These are phyloP conservation scores for Ophion ellenae DNA, from an alignment of 2,888 invertebrate genomes.

Conservation along the genomic window DNA sequence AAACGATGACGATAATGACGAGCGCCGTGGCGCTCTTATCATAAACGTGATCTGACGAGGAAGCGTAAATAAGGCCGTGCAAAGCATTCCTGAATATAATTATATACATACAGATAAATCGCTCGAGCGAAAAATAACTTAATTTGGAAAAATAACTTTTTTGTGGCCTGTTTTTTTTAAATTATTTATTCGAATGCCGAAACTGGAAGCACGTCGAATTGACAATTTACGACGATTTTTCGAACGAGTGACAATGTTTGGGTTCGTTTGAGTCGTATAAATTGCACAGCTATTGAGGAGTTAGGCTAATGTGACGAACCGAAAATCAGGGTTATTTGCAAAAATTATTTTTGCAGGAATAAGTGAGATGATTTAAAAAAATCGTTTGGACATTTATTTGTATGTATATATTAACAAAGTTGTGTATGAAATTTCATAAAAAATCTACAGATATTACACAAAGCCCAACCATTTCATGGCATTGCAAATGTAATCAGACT, in stretches of 20 bases:
- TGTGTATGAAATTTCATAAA: no score
- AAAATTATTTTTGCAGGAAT: no score
- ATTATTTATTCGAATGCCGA: background rate
- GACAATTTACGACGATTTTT: background rate
- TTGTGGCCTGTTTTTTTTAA: background rate
- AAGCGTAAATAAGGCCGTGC: background rate
- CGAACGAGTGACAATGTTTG: background rate
- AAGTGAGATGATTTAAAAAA: no score
- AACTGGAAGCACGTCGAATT: background rate
- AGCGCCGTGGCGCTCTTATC: slow-evolving; percentile 2
- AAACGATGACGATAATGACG: slow-evolving; percentile 20
- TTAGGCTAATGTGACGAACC: no score
- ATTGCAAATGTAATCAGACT: no score
- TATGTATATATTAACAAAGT: no score
- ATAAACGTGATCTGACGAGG: background rate
- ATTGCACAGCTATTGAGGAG: background rate
- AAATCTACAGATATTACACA: no score
- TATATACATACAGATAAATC: background rate
- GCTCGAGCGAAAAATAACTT: background rate
- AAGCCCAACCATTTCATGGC: no score
- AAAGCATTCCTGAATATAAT: background rate
- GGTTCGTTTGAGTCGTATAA: no score
- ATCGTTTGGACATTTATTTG: no score
- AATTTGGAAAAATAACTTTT: slow-evolving; percentile 1
- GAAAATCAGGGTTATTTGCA: no score